Base-by-base conservation (phyloP, 2,113 vertebrate genomes). In the Raja brachyura region DNA sequence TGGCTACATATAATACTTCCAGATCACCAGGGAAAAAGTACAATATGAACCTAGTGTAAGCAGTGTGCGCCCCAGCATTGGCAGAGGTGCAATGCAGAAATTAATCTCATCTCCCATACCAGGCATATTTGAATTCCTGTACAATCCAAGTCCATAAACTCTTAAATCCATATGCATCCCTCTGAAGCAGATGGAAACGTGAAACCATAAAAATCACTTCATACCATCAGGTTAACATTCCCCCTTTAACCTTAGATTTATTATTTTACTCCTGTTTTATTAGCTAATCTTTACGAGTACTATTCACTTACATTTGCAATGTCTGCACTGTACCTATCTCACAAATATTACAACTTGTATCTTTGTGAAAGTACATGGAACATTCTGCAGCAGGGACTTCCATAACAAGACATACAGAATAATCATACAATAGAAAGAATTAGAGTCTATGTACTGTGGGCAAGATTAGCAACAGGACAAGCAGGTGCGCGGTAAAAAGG, bases 61-160 rank as follows among this genome's bases (percentile, higher is more conserved):
- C n/a, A 13, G 48, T 73, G 16, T 9, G 20, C 31, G 14, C 33
- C 20, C 33, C 33, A 28, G 20, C 90, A 54, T 13, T 73, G 39
- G 18, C 20, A 73, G 18, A 54, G 68, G 68, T 28, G 66, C 66
- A 54, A 11, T 25, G 31, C 20, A 68, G 33, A 48, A 92, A 33
- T 48, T 16, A 68, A 92, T 54, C 66, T 54, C 54, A 54, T 90
- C 63, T 90, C n/a, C 61, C 66, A 90, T 92, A 48, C 90, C 68
- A 54, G 48, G 39, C 39, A 74, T 73, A 92, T 73, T 54, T 92
- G 90, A 92, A 90, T 90, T 90, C 31, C 86, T 39, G 20, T 68
- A 28, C 90, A 92, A 74, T 92, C 31, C 90, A 74, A 90, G 66
- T 14, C 10, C 31, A 39, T 39, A 90, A 90, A 63, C 66, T 90